Evolutionary conservation across 2,113 vertebrate species (phyloP), one percentile per base, ranked within the genome.

Genomic region (Kryptolebias marmoratus): DNA sequence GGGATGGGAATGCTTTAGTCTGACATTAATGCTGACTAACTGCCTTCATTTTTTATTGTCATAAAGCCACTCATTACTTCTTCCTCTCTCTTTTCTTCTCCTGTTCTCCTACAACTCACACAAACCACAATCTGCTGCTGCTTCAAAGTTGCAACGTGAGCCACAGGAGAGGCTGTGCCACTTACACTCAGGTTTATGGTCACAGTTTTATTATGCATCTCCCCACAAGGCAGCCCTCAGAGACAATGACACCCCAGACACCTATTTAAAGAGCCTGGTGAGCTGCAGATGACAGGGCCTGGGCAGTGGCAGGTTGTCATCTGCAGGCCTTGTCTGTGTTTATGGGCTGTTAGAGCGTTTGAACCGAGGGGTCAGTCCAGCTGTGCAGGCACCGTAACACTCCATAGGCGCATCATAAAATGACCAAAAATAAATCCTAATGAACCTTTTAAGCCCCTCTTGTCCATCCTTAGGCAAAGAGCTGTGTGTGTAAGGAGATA

Each of bases 391-490:
- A 78, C 70, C 66, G 62, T 54, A 79, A 56, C 64, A 62, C 86
- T 82, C 81, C 73, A 79, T 71, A 57, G 79, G 73, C 75, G 50
- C 58, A 82, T 78, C 82, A 70, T 89, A 85, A 91, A 91, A 82
- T 83, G 83, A 83, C 87, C 83, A 86, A 88, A 93, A 91, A 93
- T 93, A 93, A 90, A 91, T 85, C 82, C 79, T 92, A 92, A 91
- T 91, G 83, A 93, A 90, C 77, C 87, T 91, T 92, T 93, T 90
- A 87, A 84, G 86, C 80, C 77, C 39, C 67, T 66, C 71, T 67
- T 71, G 80, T 88, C 68, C 77, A 61, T 82, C 82, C 72, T n/a
- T 39, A 27, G 80, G 91, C 77, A 54, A 68, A 58, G 68, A 76
- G 65, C 42, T 28, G 72, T 67, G 70, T 68, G 82, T 82, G 80